phyloP scores from a whole-genome alignment of 2,113 vertebrate species.

The Delphinapterus leucas region DNA sequence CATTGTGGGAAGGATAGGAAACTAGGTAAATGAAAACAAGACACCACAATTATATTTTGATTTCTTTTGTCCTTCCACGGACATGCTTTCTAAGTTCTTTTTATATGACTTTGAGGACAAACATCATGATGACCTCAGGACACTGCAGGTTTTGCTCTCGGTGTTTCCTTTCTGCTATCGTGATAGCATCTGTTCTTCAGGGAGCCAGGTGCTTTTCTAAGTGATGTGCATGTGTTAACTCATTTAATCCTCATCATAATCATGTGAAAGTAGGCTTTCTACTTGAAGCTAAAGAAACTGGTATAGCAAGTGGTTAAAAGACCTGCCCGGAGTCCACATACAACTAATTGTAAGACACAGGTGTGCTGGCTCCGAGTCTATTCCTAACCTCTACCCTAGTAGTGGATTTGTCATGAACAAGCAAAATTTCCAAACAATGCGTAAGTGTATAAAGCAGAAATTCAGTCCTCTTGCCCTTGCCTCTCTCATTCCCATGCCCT shows the following conservation, averaged over 20 bases:
- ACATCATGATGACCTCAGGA: neutral
- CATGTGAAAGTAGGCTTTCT: neutral
- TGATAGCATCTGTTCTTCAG: neutral
- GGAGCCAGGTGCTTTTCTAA: too few species aligned
- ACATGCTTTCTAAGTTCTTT: neutral
- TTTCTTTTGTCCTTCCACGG: neutral
- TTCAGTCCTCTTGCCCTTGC: neutral
- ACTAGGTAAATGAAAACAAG: conserved; percentile 2
- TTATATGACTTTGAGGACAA: neutral
- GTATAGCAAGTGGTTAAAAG: neutral
- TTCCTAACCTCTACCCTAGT: neutral
- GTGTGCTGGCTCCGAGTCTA: neutral
- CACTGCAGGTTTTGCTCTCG: neutral
- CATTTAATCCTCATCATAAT: neutral
- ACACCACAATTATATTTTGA: neutral
- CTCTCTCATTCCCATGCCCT: neutral
- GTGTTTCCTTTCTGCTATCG: neutral
- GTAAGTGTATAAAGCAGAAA: neutral
- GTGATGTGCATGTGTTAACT: accelerated
- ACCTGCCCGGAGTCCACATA: neutral
- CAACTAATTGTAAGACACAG: neutral
- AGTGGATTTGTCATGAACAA: neutral
- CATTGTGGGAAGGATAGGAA: neutral
- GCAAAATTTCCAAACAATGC: neutral
- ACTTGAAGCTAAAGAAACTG: neutral